Base-by-base conservation (phyloP, 2,113 vertebrate species). In the Rallus limicola region DNA sequence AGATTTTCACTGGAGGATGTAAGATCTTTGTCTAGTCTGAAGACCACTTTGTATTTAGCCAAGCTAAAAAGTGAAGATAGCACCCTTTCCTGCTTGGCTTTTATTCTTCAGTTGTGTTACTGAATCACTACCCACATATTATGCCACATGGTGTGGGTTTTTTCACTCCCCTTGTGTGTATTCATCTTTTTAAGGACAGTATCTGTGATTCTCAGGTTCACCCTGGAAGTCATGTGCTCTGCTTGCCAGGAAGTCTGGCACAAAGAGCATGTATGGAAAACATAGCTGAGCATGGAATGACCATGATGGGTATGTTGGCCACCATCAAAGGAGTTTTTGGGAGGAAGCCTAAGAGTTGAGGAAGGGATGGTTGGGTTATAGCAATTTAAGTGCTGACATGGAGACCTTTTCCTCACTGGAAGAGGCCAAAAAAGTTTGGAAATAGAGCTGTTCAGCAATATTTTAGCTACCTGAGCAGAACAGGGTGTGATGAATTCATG, bases 341-440 rank as follows among this genome's bases (percentile, higher is more conserved):
- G 31, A 53, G 33, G 48, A 72, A 55, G 3, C 36, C 58, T 44
- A 38, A 15, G 3, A 71, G 40, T 29, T 71, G 60, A 17, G 84
- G 33, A 48, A 83, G 12, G 20, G 10, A 19, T 50, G 18, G 6
- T 29, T 64, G 34, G 3, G 0, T 83, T 75, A 46, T 23, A 4
- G 8, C 26, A 69, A 16, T 16, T 3, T 0, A 0, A 42, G 3
- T 69, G 9, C 13, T 80, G 29, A 19, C 21, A 2, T 9, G 7
- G 5, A 62, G 42, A 23, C 52, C 60, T 85, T 34, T 76, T 71
- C 8, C n/a, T 70, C 19, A 63, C 21, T 65, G 44, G 31, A 76
- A 76, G 21, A 76, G 62, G 40, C 59, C 40, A 72, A 2, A 5
- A 24, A 59, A 21, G 23, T 82, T 72, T 77, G 50, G 50, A 67